Conservation (phyloP, 2,888 invertebrate species). For the Dasypogon diadema region DNA sequence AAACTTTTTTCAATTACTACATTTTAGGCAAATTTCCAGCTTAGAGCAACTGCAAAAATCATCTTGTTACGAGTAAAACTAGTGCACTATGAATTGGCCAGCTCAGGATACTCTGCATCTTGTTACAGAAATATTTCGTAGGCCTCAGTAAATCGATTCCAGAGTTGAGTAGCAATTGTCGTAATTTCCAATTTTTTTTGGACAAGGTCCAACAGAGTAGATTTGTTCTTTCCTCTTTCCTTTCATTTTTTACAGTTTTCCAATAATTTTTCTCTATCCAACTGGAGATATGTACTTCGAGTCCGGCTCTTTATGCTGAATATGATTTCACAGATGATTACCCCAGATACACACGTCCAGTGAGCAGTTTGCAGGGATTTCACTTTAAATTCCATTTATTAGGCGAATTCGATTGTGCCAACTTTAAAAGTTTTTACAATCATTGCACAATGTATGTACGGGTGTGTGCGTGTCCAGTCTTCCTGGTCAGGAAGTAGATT, state of each 20-base stretch:
- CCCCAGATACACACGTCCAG: constrained; percentile 51
- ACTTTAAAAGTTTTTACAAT: constrained; percentile 21
- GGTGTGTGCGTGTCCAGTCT: not conserved
- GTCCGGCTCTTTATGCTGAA: constrained; percentile 49
- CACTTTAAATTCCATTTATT: constrained; percentile 54
- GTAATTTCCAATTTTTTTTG: constrained; percentile 42
- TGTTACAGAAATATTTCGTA: not conserved
- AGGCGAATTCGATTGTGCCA: constrained; percentile 52
- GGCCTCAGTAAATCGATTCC: not conserved
- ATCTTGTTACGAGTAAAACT: not conserved
- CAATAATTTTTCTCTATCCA: constrained; percentile 39
- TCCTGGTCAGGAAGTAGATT: not conserved
- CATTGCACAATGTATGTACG: not conserved
- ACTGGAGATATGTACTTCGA: constrained; percentile 31
- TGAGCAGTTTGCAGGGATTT: constrained; percentile 54
- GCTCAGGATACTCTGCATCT: not conserved
- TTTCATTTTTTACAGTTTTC: constrained; percentile 4
- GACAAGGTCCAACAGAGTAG: constrained; percentile 48
- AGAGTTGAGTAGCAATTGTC: not conserved
- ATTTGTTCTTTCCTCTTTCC: constrained; percentile 4
- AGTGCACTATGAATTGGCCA: not conserved
- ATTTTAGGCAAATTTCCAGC: not conserved
- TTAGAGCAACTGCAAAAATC: no score
- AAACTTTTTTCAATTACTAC: not conserved
- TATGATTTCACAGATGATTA: constrained; percentile 55